Conservation (phyloP, 2,113 vertebrate genomes). For the Brachyhypopomus occidentalis region DNA sequence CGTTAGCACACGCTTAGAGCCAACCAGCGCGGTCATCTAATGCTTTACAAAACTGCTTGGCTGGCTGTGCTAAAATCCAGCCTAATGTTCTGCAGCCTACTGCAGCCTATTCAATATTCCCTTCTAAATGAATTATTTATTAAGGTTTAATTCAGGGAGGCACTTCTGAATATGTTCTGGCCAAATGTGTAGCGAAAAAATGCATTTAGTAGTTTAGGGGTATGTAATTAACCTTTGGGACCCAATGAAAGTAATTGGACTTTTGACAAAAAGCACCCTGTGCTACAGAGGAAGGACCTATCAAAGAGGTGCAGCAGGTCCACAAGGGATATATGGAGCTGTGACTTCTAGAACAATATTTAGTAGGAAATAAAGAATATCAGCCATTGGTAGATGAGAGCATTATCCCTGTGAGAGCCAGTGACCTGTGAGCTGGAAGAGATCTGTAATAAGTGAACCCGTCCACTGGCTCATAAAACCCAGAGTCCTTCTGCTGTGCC, state of each 20-base stretch:
- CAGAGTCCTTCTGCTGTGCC: conserved; percentile 29
- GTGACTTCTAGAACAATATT: neutral
- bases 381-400: neutral
- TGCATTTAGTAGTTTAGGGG: neutral
- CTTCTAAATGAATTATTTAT: neutral
- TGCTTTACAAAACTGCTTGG: conserved; percentile 7
- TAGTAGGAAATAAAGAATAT: conserved; percentile 19
- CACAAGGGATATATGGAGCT: neutral
- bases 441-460: conserved; percentile 21
- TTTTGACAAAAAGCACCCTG: neutral
- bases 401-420: conserved; percentile 7
- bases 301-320: neutral
- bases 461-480: conserved; percentile 28
- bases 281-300: neutral
- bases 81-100: neutral
- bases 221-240: neutral
- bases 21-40: neutral
- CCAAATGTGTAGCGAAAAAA: neutral
- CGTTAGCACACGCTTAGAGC: neutral
- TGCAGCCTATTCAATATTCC: neutral
- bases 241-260: neutral
- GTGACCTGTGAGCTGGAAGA: conserved; percentile 27
- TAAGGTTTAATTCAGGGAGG: neutral
- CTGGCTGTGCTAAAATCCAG: neutral
- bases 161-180: neutral